Conservation (phyloP, 2,113 vertebrate species). For the Plotosus lineatus region DNA sequence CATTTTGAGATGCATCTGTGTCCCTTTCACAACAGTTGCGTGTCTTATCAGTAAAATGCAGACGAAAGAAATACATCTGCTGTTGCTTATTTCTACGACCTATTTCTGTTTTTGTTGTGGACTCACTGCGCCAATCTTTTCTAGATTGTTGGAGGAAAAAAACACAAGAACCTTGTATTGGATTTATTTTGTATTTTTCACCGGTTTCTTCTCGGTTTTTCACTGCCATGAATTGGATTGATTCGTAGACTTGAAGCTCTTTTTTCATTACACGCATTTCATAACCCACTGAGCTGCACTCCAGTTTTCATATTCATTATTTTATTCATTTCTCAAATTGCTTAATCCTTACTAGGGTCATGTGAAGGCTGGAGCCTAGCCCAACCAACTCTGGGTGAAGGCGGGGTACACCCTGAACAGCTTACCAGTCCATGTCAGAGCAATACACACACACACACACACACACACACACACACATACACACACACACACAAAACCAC, state of each 20-base stretch:
- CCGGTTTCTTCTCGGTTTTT: background rate
- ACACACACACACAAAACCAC: no score
- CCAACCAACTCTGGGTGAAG: no score
- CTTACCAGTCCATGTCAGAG: no score
- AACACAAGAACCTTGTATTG: slow-evolving; percentile 5
- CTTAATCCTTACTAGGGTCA: no score
- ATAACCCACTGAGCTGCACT: no score
- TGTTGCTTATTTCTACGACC: slow-evolving; percentile 17
- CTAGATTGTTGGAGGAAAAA: background rate
- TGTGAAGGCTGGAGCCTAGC: no score
- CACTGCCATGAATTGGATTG: background rate
- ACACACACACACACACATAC: no score
- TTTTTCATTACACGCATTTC: no score
- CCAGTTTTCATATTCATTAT: background rate
- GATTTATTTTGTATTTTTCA: slow-evolving; percentile 2
- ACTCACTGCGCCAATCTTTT: background rate
- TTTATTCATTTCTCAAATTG: background rate
- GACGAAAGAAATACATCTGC: slow-evolving; percentile 39
- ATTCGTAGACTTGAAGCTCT: slow-evolving; percentile 15
- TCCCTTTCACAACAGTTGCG: slow-evolving; percentile 53
- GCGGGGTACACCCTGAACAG: no score
- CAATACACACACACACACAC: no score
- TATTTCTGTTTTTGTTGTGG: slow-evolving; percentile 32
- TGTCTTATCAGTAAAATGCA: slow-evolving; percentile 49
- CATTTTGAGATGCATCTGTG: slow-evolving; percentile 58